A percentile compares a stretch with the other conserved stretches of the same genome.
phyloP scores from a whole-genome alignment of 1,140 invertebrate genomes.

The Cydia splendana region DNA sequence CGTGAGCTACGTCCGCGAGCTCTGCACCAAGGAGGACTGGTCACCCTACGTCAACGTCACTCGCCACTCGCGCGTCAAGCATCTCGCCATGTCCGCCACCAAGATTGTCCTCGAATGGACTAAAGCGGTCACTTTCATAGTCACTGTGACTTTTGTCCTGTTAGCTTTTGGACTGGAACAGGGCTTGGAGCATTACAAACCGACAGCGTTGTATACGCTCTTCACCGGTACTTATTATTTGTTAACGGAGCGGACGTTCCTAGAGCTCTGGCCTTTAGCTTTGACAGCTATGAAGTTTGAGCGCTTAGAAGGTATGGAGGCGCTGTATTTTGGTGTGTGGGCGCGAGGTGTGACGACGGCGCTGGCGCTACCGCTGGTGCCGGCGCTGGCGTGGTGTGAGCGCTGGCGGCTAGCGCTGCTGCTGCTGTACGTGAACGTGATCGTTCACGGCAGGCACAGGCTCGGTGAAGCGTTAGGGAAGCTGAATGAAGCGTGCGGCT shows the following conservation, averaged over 20 bases:
- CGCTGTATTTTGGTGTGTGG: conserved; percentile 84
- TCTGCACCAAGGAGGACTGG: conserved; percentile 88
- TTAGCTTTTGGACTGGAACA: conserved; percentile 88
- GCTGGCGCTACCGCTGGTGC: conserved; percentile 80
- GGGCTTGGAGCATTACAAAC: conserved; percentile 86
- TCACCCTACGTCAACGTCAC: conserved; percentile 87
- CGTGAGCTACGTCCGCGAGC: conserved; percentile 86
- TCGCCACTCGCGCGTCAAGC: conserved; percentile 86
- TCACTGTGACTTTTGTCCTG: conserved; percentile 89
- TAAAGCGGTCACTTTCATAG: conserved; percentile 89
- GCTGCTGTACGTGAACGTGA: conserved; percentile 85
- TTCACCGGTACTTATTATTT: conserved; percentile 86
- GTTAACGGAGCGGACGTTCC: conserved; percentile 86
- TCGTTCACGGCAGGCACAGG: conserved; percentile 83
- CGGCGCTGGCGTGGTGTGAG: conserved; percentile 78
- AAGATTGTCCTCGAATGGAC: conserved; percentile 91
- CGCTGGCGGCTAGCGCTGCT: conserved; percentile 81
- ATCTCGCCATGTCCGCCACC: conserved; percentile 89
- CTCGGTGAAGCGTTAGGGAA: conserved; percentile 78
- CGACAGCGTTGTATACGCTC: conserved; percentile 82
- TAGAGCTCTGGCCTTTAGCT: conserved; percentile 82
- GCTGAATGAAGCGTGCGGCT: conserved; percentile 81
- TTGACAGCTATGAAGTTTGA: conserved; percentile 82
- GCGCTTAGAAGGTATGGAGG: conserved; percentile 84
- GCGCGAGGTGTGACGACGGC: conserved; percentile 80